A percentile compares a stretch with the other conserved stretches of the same genome.
These are phyloP conservation scores for Psittacula echo DNA, from an alignment of 2,797 vertebrate genomes.

Conservation along the genomic window DNA sequence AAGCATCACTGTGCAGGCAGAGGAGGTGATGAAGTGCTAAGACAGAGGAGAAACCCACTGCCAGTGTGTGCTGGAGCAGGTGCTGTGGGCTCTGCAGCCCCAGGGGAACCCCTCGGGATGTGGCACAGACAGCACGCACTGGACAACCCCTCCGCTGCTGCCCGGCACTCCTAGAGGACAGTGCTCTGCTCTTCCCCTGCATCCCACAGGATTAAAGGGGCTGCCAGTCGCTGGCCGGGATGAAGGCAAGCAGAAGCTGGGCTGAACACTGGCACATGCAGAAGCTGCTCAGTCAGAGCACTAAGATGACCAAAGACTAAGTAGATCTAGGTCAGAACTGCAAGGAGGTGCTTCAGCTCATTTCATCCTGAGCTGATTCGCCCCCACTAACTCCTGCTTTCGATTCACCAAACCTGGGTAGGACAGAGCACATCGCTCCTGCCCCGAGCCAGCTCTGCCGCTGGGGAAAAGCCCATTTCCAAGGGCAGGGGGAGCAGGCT, in stretches of 20 bases:
- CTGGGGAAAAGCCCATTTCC: constrained; percentile 10
- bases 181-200: rapidly evolving
- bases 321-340: background rate
- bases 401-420: background rate
- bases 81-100: background rate
- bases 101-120: rapidly evolving
- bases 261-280: rapidly evolving
- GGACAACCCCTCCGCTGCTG: background rate
- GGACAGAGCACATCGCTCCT: background rate
- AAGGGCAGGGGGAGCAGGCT: constrained; percentile 27
- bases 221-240: rapidly evolving
- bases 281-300: background rate
- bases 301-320: background rate
- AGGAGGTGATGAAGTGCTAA: background rate
- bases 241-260: background rate
- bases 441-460: rapidly evolving
- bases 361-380: background rate
- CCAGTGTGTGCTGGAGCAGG: rapidly evolving
- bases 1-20: rapidly evolving
- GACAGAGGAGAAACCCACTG: background rate
- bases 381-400: background rate
- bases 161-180: background rate
- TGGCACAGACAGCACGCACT: rapidly evolving
- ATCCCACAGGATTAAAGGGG: background rate
- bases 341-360: background rate